phyloP scores from a whole-genome alignment of 1,140 invertebrate species.

The Lucilia cuprina region DNA sequence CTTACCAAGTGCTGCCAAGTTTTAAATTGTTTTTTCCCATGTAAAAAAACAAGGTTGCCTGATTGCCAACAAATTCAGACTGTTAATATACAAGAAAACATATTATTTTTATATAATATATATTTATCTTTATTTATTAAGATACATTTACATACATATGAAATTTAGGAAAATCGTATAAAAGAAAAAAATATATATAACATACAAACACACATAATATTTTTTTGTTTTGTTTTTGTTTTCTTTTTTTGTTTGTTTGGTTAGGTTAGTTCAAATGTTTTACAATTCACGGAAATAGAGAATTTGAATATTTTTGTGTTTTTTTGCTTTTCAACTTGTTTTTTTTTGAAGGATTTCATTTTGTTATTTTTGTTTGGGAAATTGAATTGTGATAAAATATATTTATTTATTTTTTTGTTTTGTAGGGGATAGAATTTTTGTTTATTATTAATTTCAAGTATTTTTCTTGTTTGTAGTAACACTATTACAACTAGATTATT shows the following conservation, averaged over 20 bases:
- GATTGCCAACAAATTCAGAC: too few relatives aligned
- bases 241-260: not conserved
- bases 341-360: conserved; percentile 5
- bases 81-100: not conserved
- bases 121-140: conserved; percentile 35
- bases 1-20: too few relatives aligned
- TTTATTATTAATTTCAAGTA: conserved; percentile 13
- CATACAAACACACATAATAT: conserved; percentile 29
- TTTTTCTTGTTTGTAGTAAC: conserved; percentile 3
- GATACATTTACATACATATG: conserved; percentile 36
- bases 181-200: conserved; percentile 35
- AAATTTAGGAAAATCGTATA: conserved; percentile 37
- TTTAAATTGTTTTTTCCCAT: too few relatives aligned
- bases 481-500: conserved; percentile 17
- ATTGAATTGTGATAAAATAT: conserved; percentile 31
- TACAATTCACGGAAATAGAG: conserved; percentile 18
- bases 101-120: conserved; percentile 23
- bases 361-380: not conserved
- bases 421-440: conserved; percentile 28
- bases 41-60: too few relatives aligned
- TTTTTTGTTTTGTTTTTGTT: not conserved
- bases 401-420: not conserved
- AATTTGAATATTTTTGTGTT: not conserved
- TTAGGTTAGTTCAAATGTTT: not conserved
- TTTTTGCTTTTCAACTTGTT: not conserved